Base-by-base conservation (phyloP, 2,888 invertebrate species). In the Carpatolechia fugitivella region DNA sequence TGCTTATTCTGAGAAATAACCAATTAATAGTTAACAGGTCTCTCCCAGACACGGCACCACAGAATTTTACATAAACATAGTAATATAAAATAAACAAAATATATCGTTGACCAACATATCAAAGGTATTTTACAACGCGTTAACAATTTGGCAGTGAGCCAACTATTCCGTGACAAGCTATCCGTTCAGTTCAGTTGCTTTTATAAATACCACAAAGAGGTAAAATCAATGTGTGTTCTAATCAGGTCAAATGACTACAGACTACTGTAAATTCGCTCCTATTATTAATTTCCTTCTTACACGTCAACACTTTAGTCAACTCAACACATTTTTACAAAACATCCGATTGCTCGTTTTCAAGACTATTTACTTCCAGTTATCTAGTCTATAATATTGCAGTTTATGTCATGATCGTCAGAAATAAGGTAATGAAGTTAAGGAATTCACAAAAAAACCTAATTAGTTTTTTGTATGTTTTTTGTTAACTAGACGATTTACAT, bases 81-180 rank as follows among this genome's bases (percentile, higher is more conserved):
- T 33, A 5, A 20, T 20, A 18, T 64, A 72, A 70, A 65, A 78
- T 77, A 83, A 82, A 85, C 79, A 82, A 70, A 79, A 6, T 6
- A 81, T 79, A 70, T 72, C 72, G 81, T 78, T 81, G 82, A 82
- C 81, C 83, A 85, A 82, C 82, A 85, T 84, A 79, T 78, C 75
- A 64, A 71, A 74, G 72, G 73, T 72, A 80, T 84, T 85, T 82
- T 80, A 85, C 80, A 82, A 76, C 74, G 74, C 70, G 76, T 70
- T 70, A 79, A 79, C 77, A 65, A 79, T 83, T 86, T 88, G 89
- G 88, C 80, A 70, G 57, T 44, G 59, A 44, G 63, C 87, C 89
- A 89, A 85, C 69, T 79, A 84, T 87, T 85, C 79, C 76, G 77
- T 78, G 82, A 84, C 82, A 82, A 78, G 76, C 78, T 70, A 78